Evolutionary conservation across 37 sponge, comb jelly and placozoan species (phyloP).

Genomic region (Beroe ovata): DNA sequence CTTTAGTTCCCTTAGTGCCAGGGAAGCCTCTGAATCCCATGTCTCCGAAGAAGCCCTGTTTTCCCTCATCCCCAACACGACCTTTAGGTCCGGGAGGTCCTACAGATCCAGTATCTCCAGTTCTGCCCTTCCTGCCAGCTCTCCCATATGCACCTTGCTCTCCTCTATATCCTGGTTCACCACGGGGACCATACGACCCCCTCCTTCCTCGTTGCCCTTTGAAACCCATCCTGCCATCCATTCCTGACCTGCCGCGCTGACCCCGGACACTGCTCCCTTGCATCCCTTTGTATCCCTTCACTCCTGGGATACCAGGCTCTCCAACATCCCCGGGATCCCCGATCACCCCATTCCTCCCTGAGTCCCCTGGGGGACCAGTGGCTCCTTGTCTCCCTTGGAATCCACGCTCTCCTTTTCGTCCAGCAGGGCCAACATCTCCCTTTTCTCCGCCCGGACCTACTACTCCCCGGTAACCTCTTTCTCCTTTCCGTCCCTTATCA

Average conservation of each 20-base stretch:
- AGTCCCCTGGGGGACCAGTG: neutral
- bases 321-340: neutral
- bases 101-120: neutral
- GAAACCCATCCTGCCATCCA: neutral
- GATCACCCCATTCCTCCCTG: neutral
- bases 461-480: neutral
- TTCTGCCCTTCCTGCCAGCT: neutral
- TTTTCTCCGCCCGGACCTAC: neutral
- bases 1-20: neutral
- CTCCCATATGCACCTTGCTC: neutral
- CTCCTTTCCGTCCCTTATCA: slow-evolving; percentile 9
- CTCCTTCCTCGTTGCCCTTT: neutral
- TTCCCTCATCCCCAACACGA: neutral
- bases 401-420: neutral
- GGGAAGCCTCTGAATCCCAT: slow-evolving; percentile 47
- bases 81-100: slow-evolving; percentile 2
- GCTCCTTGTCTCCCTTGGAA: neutral
- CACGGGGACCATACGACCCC: neutral
- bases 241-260: neutral
- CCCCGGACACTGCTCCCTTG: neutral
- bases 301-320: neutral
- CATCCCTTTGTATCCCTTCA: neutral
- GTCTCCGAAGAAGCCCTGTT: neutral
- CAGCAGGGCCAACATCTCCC: neutral
- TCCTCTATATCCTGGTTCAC: neutral